Base-by-base conservation (phyloP, 2,797 vertebrate genomes). In the Muscicapa striata region DNA sequence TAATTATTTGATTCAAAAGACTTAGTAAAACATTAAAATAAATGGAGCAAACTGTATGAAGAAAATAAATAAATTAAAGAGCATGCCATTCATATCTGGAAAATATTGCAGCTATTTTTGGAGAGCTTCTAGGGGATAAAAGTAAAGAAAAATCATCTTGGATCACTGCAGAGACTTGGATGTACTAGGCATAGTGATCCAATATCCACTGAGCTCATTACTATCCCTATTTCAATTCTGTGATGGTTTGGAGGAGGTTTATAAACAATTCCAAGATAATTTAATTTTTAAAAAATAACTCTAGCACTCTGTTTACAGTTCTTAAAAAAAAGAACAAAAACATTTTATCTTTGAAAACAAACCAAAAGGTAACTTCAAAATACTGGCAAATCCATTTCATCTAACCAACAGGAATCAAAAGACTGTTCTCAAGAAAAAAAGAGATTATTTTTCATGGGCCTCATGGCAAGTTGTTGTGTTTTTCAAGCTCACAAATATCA, bases 251-350 rank as follows among this genome's bases (percentile, higher is more conserved):
- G 57, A 87, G 14, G 4, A 84, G 32, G 8, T 84, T 90, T 90
- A 70, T 84, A 95, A 94, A 87, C 48, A 87, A 90, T 70, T 83
- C 51, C 57, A 89, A 69, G 51, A 23, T 74, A 90, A 95, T 63
- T 85, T n/a, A 87, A 49, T 85, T 93, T 92, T 19, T 1, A 13
- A 61, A 89, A 89, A 69, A 40, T 55, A 77, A 66, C 17, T 43
- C 38, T 5, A 81, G 14, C 6, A 23, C 19, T 84, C 10, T 67
- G 78, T 82, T 95, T 91, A 84, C 38, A 74, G 49, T 51, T 30
- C 18, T 69, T 79, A 67, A 40, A 19, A 72, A 89, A 82, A 29
- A 79, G 20, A 22, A 32, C 41, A 43, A 43, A 32, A 22, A 19
- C 4, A 85, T 67, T 70, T 83, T 81, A 30, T 81, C 54, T 87